Conservation (phyloP, 2,113 vertebrate species). For the Rousettus leschenaultii region DNA sequence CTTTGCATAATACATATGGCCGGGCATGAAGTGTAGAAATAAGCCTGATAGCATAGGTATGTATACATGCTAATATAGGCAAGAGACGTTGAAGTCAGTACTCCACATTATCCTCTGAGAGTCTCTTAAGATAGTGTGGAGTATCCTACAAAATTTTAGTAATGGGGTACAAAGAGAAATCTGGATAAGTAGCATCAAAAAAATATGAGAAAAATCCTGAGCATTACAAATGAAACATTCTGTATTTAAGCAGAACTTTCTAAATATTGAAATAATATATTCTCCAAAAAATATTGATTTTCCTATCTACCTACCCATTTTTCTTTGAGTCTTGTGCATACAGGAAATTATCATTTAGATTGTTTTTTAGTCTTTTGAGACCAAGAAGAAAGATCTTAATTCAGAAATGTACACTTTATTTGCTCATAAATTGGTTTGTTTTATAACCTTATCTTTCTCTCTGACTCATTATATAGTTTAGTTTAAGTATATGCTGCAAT, state of each 20-base stretch:
- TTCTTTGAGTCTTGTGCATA: neutral
- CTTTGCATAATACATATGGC: neutral
- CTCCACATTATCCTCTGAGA: neutral
- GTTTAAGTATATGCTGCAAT: slow-evolving; percentile 2
- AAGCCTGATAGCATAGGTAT: neutral
- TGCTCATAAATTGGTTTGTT: slow-evolving; percentile 45
- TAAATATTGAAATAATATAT: neutral
- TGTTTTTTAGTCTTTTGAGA: slow-evolving; percentile 47
- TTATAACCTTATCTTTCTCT: neutral
- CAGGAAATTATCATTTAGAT: slow-evolving; percentile 57
- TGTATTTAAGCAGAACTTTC: neutral
- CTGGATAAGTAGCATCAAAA: neutral
- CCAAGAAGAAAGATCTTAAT: neutral
- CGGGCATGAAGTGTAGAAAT: neutral
- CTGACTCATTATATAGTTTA: neutral
- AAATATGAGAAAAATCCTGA: neutral
- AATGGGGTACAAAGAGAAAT: neutral
- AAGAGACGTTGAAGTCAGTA: no score
- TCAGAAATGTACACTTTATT: neutral
- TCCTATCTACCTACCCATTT: neutral
- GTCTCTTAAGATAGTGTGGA: neutral
- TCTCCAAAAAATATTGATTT: slow-evolving; percentile 20
- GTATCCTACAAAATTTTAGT: neutral
- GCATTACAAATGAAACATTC: neutral
- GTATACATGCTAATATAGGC: neutral